These are phyloP conservation scores for Nematolebias whitei DNA, from an alignment of 2,113 vertebrate genomes.

Conservation along the genomic window DNA sequence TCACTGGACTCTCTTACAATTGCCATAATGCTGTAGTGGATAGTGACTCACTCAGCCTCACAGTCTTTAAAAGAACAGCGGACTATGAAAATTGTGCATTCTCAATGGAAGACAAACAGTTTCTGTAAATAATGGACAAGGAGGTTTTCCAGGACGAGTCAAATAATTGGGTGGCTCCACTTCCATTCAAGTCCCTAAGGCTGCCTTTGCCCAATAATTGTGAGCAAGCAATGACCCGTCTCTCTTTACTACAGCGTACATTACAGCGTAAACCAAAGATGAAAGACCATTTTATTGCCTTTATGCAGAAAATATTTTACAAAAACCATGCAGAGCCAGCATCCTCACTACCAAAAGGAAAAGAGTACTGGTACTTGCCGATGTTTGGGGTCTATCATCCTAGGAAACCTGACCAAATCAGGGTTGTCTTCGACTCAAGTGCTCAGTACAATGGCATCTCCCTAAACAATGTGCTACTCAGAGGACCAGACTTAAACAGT, in stretches of 20 bases:
- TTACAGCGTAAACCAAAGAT: not conserved
- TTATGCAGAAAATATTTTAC: not conserved
- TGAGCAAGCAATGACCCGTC: not conserved
- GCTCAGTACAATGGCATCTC: too few relatives aligned
- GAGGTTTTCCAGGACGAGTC: not conserved
- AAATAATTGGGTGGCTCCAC: not conserved
- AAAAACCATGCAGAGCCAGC: not conserved
- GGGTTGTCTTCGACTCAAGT: too few relatives aligned
- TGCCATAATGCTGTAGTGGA: not conserved
- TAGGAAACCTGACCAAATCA: not conserved
- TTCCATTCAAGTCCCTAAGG: not conserved
- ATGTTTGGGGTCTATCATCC: conserved; percentile 2
- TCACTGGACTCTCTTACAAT: not conserved
- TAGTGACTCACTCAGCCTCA: not conserved
- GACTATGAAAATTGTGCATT: not conserved
- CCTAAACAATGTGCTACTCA: too few relatives aligned
- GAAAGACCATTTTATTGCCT: not conserved
- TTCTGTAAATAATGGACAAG: not conserved
- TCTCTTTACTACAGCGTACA: not conserved
- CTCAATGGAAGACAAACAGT: not conserved
- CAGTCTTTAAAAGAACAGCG: not conserved
- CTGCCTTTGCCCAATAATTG: not conserved
- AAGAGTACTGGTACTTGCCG: not conserved
- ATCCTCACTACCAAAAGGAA: rapidly evolving
- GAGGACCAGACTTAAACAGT: too few relatives aligned